Conservation (phyloP, 2,113 vertebrate species). For the Tetrao urogallus region DNA sequence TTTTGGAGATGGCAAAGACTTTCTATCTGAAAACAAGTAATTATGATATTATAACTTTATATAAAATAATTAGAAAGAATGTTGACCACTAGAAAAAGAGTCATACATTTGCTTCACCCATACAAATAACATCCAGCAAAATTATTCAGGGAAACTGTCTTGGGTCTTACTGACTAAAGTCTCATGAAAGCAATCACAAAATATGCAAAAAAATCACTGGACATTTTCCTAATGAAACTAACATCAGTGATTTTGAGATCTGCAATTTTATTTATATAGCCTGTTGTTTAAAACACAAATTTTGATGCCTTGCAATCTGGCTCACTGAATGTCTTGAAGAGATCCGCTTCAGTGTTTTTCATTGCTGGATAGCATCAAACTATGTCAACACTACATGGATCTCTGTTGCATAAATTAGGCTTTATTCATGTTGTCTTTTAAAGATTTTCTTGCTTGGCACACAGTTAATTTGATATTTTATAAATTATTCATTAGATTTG, state of each 20-base stretch:
- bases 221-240: not conserved
- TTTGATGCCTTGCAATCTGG: not conserved
- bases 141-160: not conserved
- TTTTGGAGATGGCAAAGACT: not conserved
- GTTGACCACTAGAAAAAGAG: not conserved
- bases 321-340: not conserved
- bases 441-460: not conserved
- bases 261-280: not conserved
- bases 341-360: not conserved
- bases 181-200: not conserved
- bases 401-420: not conserved
- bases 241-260: not conserved
- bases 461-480: not conserved
- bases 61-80: not conserved
- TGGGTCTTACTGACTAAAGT: not conserved
- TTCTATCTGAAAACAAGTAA: not conserved
- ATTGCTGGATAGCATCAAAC: not conserved
- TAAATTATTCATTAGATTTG: conserved; percentile 7
- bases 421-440: conserved; percentile 1
- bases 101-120: rapidly evolving
- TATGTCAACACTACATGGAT: not conserved
- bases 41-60: not conserved
- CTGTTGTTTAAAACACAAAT: not conserved
- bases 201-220: not conserved
- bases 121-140: not conserved